Conservation (phyloP, 2,113 vertebrate species). For the Camelus bactrianus region DNA sequence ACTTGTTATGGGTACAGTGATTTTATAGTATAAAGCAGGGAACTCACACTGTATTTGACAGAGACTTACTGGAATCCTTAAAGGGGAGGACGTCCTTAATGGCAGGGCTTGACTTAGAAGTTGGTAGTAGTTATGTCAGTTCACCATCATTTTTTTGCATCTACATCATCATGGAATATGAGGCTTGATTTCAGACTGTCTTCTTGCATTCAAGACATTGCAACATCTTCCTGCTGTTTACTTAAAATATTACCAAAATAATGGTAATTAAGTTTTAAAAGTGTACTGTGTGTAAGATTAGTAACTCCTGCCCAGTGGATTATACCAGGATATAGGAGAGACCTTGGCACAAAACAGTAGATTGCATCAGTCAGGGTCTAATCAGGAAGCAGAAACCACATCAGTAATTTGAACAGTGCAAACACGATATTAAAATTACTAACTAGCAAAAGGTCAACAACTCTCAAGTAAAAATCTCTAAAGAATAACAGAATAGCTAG, state of each 20-base stretch:
- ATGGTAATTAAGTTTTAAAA: conserved; percentile 20
- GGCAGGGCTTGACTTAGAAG: not conserved
- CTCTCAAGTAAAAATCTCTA: not conserved
- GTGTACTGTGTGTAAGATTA: not conserved
- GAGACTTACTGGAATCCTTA: not conserved
- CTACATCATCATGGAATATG: not conserved
- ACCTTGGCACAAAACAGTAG: not conserved
- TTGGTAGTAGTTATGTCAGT: not conserved
- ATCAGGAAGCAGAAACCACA: not conserved
- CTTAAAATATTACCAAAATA: conserved; percentile 46
- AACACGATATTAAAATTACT: not conserved
- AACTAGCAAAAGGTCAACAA: not conserved
- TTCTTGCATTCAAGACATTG: conserved; percentile 46
- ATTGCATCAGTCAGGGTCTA: not conserved
- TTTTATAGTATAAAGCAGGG: not conserved
- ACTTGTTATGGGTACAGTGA: not conserved
- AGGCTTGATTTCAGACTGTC: conserved; percentile 23
- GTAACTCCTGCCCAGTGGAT: not conserved
- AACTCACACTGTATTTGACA: not conserved
- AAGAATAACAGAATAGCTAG: not conserved
- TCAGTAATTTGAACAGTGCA: not conserved
- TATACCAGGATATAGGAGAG: not conserved
- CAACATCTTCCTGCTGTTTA: conserved; percentile 38
- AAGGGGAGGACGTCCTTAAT: not conserved
- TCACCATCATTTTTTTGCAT: conserved; percentile 6